A percentile compares a stretch with the other conserved stretches of the same genome.
phyloP scores from a whole-genome alignment of 1,140 invertebrate species.

The Pogonognathellus flavescens region DNA sequence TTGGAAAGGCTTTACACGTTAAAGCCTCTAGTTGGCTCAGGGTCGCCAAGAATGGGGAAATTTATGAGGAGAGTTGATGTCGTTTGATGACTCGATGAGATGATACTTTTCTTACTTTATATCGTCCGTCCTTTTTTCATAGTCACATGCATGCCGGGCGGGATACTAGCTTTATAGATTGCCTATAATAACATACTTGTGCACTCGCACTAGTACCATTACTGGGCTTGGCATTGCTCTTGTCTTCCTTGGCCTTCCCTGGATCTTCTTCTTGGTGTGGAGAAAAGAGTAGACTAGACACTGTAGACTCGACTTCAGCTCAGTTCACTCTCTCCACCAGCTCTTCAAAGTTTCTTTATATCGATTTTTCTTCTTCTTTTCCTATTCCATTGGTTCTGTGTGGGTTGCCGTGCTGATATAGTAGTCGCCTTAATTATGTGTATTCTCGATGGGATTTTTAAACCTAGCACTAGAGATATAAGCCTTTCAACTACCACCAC shows the following conservation, averaged over 20 bases:
- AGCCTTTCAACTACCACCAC: background rate
- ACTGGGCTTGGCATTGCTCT: background rate
- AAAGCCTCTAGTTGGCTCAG: slow-evolving; percentile 36
- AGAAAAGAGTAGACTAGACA: no score
- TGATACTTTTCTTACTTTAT: slow-evolving; percentile 21
- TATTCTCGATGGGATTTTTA: slow-evolving; percentile 41
- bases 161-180: no score
- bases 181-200: background rate
- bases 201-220: background rate
- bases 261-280: background rate
- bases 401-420: background rate
- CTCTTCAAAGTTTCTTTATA: slow-evolving; percentile 43
- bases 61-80: slow-evolving; percentile 52
- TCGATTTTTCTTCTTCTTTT: slow-evolving; percentile 38
- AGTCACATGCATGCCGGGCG: background rate
- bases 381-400: background rate
- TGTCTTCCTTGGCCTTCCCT: background rate
- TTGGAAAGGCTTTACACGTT: slow-evolving; percentile 41
- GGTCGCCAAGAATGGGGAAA: slow-evolving; percentile 24
- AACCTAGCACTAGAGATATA: background rate
- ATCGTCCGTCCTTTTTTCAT: background rate
- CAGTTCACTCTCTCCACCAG: slow-evolving; percentile 6
- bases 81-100: slow-evolving; percentile 45
- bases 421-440: background rate
- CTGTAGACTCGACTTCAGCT: slow-evolving; percentile 9